Conservation (phyloP, 2,797 vertebrate species). For the Triplophysa yarkandensis region DNA sequence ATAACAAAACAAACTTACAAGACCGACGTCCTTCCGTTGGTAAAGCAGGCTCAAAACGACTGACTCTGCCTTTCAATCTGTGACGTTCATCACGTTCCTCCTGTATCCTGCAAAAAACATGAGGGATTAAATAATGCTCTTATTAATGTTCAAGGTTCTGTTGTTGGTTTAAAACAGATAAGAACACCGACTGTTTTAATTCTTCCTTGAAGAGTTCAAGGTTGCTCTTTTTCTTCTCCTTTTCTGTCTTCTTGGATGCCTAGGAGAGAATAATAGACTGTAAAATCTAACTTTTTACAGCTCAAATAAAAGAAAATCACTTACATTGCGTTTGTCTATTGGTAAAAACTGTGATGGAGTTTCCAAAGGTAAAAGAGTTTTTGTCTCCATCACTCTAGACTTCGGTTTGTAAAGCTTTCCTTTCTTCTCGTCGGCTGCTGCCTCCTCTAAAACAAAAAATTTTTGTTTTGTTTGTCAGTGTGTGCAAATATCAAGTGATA, state of each 20-base stretch:
- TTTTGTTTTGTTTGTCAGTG: too few relatives aligned
- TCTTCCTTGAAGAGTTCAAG: conserved; percentile 99
- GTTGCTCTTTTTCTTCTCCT: conserved; percentile 99
- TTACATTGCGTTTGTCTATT: conserved; percentile 92
- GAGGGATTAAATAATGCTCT: not conserved
- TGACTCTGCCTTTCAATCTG: conserved; percentile 94
- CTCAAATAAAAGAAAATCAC: conserved; percentile 58
- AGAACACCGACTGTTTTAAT: conserved; percentile 90
- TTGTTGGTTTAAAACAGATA: not conserved
- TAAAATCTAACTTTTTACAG: not conserved
- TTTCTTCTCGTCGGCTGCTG: conserved; percentile 89
- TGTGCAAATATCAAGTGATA: too few relatives aligned
- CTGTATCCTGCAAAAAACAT: conserved; percentile 86
- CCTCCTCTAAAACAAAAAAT: conserved; percentile 83
- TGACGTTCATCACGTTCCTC: conserved; percentile 97
- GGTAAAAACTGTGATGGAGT: conserved; percentile 87
- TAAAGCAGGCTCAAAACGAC: conserved; percentile 93
- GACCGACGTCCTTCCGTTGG: conserved; percentile 88
- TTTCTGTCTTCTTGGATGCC: conserved; percentile 90
- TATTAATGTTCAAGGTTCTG: not conserved
- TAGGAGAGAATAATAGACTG: conserved; percentile 54
- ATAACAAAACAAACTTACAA: conserved; percentile 79
- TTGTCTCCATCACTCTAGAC: conserved; percentile 83
- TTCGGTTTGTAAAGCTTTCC: conserved; percentile 98
- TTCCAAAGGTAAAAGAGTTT: conserved; percentile 82